Base-by-base conservation (phyloP, 53 echinoderm and acorn worm species). In the Paelopatides confundens region DNA sequence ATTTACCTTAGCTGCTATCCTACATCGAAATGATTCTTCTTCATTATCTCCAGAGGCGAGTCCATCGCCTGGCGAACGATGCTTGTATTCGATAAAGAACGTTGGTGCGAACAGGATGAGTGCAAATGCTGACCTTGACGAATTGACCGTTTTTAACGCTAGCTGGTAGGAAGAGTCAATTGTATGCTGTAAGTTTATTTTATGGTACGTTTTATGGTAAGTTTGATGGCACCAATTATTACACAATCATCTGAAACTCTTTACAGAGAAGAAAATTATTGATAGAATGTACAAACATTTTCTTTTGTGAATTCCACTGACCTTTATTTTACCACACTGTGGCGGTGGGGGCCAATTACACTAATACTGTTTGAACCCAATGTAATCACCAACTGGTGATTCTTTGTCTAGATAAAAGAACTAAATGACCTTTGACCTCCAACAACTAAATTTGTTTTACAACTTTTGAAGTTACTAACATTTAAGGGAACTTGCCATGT, bases 111-210 rank as follows among this genome's bases (percentile, higher is more conserved):
- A 98, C 49, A 95, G 88, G 76, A 94, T 92, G 51, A 92, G 95
- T 46, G 98, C 93, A 78, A 93, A 98, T 26, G 98, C 98, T 91
- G 98, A 98, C 54, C 98, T 88, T 21, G 98, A 95, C 26, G 95
- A 94, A 40, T 98, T 95, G 38, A 95, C 98, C 0, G 98, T 95
- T 38, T 95, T 88, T 34, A 98, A 66, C n/a, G 95, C 98, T 82
- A 98, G 94, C 98, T 95, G 66, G 7, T 34, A 63, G 35, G 31
- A 67, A 30, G 0, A 31, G 18, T 8, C 8, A 23, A 63, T n/a
- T n/a, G n/a, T n/a, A n/a, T n/a, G 17, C 11, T 12, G 17, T 51
- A 51, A 12, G 52, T 51, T 51, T 12, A 12, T 51, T 17, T 12
- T 12, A 51, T 17, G 10, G 52, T 12, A 12, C 17, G 17, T 51